Conservation (phyloP, 2,888 invertebrate genomes). For the Hermaeophaga mercurialis region DNA sequence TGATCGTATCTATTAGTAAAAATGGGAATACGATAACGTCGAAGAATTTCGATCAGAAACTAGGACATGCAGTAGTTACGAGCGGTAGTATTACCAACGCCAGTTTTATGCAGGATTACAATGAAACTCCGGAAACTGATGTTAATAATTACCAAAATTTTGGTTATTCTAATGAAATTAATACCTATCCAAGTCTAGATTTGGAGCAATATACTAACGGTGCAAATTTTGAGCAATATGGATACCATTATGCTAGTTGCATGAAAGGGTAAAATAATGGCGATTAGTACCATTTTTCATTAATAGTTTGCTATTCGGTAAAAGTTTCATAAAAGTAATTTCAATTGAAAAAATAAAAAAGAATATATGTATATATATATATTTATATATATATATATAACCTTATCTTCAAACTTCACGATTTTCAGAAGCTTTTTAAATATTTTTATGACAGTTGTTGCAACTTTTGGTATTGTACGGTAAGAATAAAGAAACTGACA, state of each 20-base stretch:
- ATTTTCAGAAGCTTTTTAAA: too few relatives aligned
- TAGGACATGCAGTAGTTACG: constrained; percentile 54
- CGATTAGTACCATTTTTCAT: too few relatives aligned
- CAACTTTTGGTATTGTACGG: too few relatives aligned
- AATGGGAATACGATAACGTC: constrained; percentile 74
- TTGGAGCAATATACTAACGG: constrained; percentile 24
- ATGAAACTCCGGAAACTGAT: constrained; percentile 17
- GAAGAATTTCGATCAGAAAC: constrained; percentile 55
- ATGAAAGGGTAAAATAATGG: constrained; percentile 30
- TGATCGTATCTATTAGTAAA: constrained; percentile 75
- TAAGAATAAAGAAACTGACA: too few relatives aligned
- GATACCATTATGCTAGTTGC: constrained; percentile 33
- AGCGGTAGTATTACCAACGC: constrained; percentile 57
- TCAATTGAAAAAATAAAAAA: too few relatives aligned
- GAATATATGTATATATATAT: too few relatives aligned
- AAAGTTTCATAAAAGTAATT: too few relatives aligned
- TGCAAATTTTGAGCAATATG: constrained; percentile 27
- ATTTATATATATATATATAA: too few relatives aligned
- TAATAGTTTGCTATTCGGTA: too few relatives aligned
- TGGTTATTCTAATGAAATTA: constrained; percentile 16
- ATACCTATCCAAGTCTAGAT: constrained; percentile 12
- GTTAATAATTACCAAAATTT: constrained; percentile 22
- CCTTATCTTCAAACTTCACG: too few relatives aligned
- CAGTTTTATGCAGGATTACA: constrained; percentile 57
- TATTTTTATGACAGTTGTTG: too few relatives aligned